These are phyloP conservation scores for Mirza zaza DNA, from an alignment of 2,113 vertebrate genomes.

Conservation along the genomic window DNA sequence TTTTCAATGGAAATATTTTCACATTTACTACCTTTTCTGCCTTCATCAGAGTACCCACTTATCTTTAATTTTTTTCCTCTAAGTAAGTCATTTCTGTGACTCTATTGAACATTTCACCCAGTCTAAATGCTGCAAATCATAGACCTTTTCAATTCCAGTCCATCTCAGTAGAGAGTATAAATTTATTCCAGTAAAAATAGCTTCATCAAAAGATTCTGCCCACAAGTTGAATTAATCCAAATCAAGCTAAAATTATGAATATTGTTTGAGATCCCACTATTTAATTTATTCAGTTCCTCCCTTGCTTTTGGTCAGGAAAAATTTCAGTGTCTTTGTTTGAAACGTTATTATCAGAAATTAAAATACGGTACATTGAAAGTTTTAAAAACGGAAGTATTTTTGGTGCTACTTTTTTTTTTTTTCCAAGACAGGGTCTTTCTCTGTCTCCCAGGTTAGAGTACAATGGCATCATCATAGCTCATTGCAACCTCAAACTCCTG, in stretches of 20 bases:
- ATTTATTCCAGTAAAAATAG: constrained; percentile 16
- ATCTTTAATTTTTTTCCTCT: not conserved
- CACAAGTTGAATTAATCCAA: not conserved
- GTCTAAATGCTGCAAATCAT: not conserved
- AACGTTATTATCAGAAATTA: not conserved
- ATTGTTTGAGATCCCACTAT: not conserved
- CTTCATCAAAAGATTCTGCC: not conserved
- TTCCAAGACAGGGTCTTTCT: too few species aligned
- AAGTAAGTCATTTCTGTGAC: not conserved
- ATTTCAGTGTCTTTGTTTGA: not conserved
- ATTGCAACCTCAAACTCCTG: too few species aligned
- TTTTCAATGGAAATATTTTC: constrained; percentile 7
- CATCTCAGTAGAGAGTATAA: not conserved
- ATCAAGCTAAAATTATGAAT: constrained; percentile 12
- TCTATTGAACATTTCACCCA: not conserved
- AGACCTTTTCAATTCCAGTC: not conserved
- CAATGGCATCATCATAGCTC: too few species aligned
- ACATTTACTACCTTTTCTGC: not conserved
- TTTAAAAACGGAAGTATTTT: constrained; percentile 12
- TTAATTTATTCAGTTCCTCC: not conserved
- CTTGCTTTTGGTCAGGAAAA: not conserved
- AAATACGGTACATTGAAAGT: not conserved
- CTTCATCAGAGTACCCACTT: not conserved
- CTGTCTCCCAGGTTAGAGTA: too few species aligned
- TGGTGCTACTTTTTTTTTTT: not conserved